Conservation (phyloP, 2,797 vertebrate genomes). For the Danio albolineatus region DNA sequence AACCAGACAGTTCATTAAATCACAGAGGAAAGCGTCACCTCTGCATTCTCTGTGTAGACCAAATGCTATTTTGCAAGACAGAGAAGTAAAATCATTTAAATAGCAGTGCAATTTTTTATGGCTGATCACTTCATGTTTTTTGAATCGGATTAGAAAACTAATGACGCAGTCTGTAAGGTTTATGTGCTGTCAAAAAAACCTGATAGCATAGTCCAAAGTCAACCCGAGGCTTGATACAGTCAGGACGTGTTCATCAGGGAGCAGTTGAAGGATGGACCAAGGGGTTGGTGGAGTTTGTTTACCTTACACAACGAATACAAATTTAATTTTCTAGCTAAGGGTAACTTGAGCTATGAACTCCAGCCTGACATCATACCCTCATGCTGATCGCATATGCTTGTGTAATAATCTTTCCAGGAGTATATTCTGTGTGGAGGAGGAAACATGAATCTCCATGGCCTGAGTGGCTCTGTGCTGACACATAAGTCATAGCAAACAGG, state of each 20-base stretch:
- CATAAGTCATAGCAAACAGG: not conserved
- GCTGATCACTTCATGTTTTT: not conserved
- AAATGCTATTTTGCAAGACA: not conserved
- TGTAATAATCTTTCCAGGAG: constrained; percentile 71
- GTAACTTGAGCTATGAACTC: constrained; percentile 58
- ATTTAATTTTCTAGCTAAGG: constrained; percentile 57
- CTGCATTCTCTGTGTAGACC: not conserved
- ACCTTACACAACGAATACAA: constrained; percentile 54
- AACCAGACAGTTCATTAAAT: constrained; percentile 33
- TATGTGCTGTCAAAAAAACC: constrained; percentile 1
- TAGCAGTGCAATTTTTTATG: not conserved
- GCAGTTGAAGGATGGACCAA: not conserved
- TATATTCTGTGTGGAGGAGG: constrained; percentile 51
- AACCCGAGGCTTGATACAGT: not conserved
- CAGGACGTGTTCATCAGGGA: not conserved
- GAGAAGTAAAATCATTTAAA: not conserved
- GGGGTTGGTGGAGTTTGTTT: constrained; percentile 64
- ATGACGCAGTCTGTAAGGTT: not conserved
- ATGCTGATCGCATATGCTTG: constrained; percentile 15
- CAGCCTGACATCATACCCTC: constrained; percentile 20
- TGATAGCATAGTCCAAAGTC: constrained; percentile 3
- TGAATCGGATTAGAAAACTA: not conserved
- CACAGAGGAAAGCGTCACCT: constrained; percentile 48
- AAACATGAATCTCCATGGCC: constrained; percentile 56
- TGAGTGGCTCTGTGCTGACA: not conserved